These are phyloP conservation scores for Cathartes aura DNA, from an alignment of 2,113 vertebrate species.

Conservation along the genomic window DNA sequence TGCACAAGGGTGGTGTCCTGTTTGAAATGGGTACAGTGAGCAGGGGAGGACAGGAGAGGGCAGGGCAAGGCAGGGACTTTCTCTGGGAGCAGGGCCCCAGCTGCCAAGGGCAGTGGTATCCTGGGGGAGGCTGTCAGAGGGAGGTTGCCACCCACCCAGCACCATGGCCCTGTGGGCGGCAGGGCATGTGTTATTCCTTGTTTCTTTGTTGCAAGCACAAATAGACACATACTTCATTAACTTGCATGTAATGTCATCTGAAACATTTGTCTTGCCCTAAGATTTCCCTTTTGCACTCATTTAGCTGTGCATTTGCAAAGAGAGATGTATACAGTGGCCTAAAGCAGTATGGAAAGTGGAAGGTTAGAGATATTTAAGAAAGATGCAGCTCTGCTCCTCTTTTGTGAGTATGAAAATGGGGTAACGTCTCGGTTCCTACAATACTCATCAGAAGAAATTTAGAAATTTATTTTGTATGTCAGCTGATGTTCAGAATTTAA, in stretches of 20 bases:
- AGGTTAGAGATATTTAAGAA: not conserved
- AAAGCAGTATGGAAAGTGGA: not conserved
- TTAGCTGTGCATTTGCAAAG: not conserved
- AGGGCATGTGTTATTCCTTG: not conserved
- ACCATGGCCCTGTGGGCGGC: not conserved
- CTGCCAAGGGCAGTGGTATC: not conserved
- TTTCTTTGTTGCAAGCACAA: not conserved
- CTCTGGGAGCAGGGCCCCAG: not conserved
- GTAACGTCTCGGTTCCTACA: not conserved
- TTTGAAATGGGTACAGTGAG: not conserved
- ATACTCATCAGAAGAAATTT: not conserved
- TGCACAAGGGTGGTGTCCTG: not conserved
- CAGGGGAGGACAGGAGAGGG: not conserved
- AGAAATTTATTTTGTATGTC: not conserved
- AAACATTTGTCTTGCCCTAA: not conserved
- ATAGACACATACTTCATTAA: not conserved
- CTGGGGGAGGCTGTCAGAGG: not conserved
- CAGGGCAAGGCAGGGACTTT: not conserved
- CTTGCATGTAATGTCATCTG: not conserved
- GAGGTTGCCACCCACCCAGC: not conserved
- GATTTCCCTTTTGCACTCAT: not conserved
- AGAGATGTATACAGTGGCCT: not conserved
- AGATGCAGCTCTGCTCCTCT: not conserved
- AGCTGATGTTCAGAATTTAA: not conserved
- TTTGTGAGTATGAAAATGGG: not conserved